A percentile compares a stretch with the other conserved stretches of the same genome.
Evolutionary conservation across 2,113 vertebrate species (phyloP).

Genomic region (Syngnathus scovelli): DNA sequence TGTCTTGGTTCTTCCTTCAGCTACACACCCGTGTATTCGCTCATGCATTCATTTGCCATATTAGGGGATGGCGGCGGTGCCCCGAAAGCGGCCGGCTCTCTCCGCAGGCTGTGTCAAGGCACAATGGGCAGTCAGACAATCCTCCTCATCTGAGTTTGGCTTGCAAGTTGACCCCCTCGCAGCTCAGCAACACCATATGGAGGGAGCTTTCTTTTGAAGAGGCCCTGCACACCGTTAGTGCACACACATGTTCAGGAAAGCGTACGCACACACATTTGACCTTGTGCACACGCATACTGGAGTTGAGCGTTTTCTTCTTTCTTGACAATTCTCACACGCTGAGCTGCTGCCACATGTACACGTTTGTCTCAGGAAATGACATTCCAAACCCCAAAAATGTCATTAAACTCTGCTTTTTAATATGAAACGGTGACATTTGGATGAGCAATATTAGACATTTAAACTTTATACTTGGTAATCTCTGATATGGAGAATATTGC

Average conservation of each 20-base stretch:
- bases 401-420: slow-evolving; percentile 34
- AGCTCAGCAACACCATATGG: slow-evolving; percentile 33
- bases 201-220: slow-evolving; percentile 48
- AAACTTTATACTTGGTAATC: slow-evolving; percentile 22
- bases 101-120: slow-evolving; percentile 52
- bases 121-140: slow-evolving; percentile 47
- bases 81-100: slow-evolving; percentile 53
- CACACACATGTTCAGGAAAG: slow-evolving; percentile 2
- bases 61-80: slow-evolving; percentile 56
- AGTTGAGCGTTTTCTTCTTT: slow-evolving; percentile 12
- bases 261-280: slow-evolving; percentile 3
- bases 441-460: slow-evolving; percentile 34
- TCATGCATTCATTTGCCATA: slow-evolving; percentile 74
- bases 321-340: slow-evolving; percentile 11
- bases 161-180: slow-evolving; percentile 46
- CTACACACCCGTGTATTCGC: slow-evolving; percentile 68
- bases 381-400: slow-evolving; percentile 23
- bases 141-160: slow-evolving; percentile 36
- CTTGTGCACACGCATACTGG: slow-evolving; percentile 4
- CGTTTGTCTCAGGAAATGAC: slow-evolving; percentile 17
- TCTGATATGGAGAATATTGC: slow-evolving; percentile 28
- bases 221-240: slow-evolving; percentile 21
- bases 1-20: slow-evolving; percentile 71
- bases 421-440: slow-evolving; percentile 34
- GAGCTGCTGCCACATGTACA: slow-evolving; percentile 10